phyloP scores from a whole-genome alignment of 2,888 invertebrate species.

The Xylota segnis region DNA sequence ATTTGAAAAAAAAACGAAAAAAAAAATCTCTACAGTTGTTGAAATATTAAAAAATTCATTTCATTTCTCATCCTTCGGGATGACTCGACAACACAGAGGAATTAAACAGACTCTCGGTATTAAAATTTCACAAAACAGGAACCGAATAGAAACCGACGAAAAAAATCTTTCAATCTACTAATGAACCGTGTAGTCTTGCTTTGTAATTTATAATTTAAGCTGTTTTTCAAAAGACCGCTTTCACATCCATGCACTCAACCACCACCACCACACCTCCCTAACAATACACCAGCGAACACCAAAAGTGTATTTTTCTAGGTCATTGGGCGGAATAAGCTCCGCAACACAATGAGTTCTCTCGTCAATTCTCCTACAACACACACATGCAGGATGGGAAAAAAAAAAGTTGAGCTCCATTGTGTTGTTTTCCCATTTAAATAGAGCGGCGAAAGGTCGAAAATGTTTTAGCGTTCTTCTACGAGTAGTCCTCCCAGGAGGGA shows the following conservation, averaged over 20 bases:
- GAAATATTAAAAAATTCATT: slow-evolving; percentile 41
- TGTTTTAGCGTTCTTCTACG: not conserved
- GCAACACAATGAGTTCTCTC: slow-evolving; percentile 36
- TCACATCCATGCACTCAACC: not conserved
- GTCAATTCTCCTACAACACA: not conserved
- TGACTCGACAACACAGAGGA: not conserved
- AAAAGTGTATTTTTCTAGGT: slow-evolving; percentile 57
- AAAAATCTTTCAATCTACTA: slow-evolving; percentile 56
- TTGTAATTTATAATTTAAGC: slow-evolving; percentile 63
- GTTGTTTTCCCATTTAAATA: slow-evolving; percentile 24
- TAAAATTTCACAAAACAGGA: slow-evolving; percentile 4
- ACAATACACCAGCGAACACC: slow-evolving; percentile 31
- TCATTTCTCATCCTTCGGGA: slow-evolving; percentile 16
- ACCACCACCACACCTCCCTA: not conserved
- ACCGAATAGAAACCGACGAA: slow-evolving; percentile 15
- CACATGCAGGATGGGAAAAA: not conserved
- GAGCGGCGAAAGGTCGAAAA: slow-evolving; percentile 22
- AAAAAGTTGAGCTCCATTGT: slow-evolving; percentile 27
- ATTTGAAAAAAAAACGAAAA: not conserved
- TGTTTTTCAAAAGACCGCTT: slow-evolving; percentile 41
- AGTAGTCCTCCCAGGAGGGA: slow-evolving; percentile 1
- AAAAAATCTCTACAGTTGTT: slow-evolving; percentile 19
- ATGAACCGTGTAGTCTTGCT: slow-evolving; percentile 62
- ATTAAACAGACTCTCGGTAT: not conserved
- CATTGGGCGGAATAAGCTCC: slow-evolving; percentile 44